Evolutionary conservation across 2,888 invertebrate genomes (phyloP), one percentile per base, ranked within the genome.

Genomic region (Autographa pulchrina): DNA sequence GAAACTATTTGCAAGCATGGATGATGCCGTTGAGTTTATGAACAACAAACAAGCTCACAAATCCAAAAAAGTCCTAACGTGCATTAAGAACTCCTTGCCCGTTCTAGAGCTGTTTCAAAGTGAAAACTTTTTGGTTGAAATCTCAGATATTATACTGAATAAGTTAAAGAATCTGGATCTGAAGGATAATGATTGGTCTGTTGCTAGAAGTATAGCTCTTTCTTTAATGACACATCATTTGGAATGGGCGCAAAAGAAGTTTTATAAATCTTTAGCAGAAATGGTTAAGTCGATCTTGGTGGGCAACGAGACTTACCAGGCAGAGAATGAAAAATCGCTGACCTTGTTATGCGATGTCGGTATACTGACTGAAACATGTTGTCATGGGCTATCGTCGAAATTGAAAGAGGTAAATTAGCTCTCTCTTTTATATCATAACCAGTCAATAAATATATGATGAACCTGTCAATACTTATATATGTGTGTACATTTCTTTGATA

Each of bases 331-430:
- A 83, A 95, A 94, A 80, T 94, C 95, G 84, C 90, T 96, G 78
- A 93, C 89, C 56, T 96, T 97, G 87, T 85, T 97, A 56, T 93
- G 96, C 71, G 96, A 97, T 76, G 92, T 96, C 18, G 94, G 94
- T 59, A 90, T 97, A 64, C 85, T 97, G 65, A 96, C 95, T 1
- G 97, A 97, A 92, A 96, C 97, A 48, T 96, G 97, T 74, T 96
- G 96, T 79, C 96, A 97, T 86, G 97, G 97, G 60, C 84, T 97
- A 14, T 94, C 93, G 13, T 96, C 95, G 0, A 86, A 85, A 35
- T 81, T 80, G 11, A 88, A 89, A 82, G 91, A 92, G 90, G 95
- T 93, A 68, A 52, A 48, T 78, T 5, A 6, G 13, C 0, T 1
- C n/a, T 3, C n/a, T n/a, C n/a, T n/a, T n/a, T n/a, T n/a, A n/a